Base-by-base conservation (phyloP, 2,797 vertebrate genomes). In the Poecilia picta region DNA sequence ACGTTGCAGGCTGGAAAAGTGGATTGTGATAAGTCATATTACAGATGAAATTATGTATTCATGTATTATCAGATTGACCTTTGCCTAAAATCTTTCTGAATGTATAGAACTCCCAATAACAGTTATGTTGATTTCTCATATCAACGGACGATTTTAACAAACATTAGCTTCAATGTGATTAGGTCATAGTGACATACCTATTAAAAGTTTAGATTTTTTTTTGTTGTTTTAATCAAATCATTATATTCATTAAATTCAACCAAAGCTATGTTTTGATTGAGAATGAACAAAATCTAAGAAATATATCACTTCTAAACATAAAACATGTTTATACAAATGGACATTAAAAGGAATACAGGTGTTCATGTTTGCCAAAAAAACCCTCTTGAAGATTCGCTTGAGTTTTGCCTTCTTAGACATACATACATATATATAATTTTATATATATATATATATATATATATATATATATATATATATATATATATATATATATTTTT, bases 1-100 rank as follows among this genome's bases (percentile, higher is more conserved):
- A 47, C 49, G 31, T 33, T 57, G 43, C 28, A 49, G 20, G 51
- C 41, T 73, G 45, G 55, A 82, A 7, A 59, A 41, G 28, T 33
- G 6, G 81, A 74, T 71, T 45, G 51, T 70, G 55, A 76, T 76
- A 80, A 85, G 28, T 83, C 53, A 77, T 82, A 74, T 80, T 64
- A 81, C 33, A 64, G 74, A 49, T 75, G 0, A 57, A 47, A 55
- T 36, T 0, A 46, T 72, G 46, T 59, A 15, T 68, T 57, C 28
- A 51, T 53, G 23, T 53, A 16, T 75, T 47, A 53, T 57, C 1
- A 73, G 33, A 23, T 28, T 73, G 11, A 43, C n/a, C 3, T 57
- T 57, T 51, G 6, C 49, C 49, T 8, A 28, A 36, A 62, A 62
- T 28, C 2, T 13, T 3, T 7, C 16, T 51, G 20, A 39, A 25